A percentile compares a stretch with the other conserved stretches of the same genome.
These are phyloP conservation scores for Haemorhous mexicanus DNA, from an alignment of 2,113 vertebrate genomes.

Conservation along the genomic window DNA sequence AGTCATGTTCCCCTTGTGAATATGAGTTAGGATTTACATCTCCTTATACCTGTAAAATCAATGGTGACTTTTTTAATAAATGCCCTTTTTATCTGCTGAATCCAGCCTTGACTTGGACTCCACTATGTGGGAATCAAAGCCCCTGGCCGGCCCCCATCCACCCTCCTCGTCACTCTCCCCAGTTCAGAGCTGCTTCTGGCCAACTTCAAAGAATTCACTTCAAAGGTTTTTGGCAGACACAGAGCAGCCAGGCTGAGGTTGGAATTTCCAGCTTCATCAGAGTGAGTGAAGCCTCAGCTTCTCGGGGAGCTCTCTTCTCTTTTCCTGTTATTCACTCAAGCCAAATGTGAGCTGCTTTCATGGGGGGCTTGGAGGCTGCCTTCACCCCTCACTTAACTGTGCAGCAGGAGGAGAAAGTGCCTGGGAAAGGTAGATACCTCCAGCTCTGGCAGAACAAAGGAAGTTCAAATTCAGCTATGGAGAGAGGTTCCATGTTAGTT, in stretches of 20 bases:
- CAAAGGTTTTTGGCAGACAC: constrained; percentile 55
- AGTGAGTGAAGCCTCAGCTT: neutral
- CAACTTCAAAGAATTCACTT: constrained; percentile 70
- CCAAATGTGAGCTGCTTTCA: neutral
- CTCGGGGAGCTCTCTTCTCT: neutral
- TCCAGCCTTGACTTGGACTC: neutral
- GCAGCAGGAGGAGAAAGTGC: neutral
- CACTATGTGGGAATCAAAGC: neutral
- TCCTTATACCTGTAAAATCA: neutral
- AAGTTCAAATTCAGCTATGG: neutral
- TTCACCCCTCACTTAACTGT: neutral
- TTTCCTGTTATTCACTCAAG: neutral
- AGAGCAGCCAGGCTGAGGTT: neutral
- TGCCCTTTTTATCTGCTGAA: neutral
- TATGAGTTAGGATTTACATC: neutral
- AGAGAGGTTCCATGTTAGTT: neutral
- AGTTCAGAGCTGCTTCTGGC: neutral
- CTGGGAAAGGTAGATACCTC: neutral
- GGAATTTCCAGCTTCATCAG: neutral
- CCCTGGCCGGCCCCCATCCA: neutral
- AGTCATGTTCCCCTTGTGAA: neutral
- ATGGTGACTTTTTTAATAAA: neutral
- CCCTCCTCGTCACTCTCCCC: neutral
- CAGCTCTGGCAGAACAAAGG: neutral
- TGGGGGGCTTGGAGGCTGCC: neutral